Conservation (phyloP, 2,888 invertebrate genomes). For the Polymixis lichenea region DNA sequence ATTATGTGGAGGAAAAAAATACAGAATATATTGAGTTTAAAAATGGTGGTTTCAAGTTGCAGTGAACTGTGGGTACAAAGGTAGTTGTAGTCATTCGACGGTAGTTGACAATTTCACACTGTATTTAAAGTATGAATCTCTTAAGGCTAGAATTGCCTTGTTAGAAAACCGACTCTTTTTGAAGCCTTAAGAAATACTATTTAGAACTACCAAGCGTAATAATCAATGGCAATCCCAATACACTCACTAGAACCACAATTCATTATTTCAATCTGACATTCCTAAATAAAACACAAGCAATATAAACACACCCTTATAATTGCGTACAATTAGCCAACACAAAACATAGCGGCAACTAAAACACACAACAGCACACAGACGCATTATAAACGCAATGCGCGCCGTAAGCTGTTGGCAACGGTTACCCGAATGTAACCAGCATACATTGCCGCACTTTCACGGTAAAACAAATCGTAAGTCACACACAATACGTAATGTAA, state of each 20-base stretch:
- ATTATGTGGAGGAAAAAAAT: slow-evolving; percentile 10
- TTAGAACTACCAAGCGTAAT: neutral
- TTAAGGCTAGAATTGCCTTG: neutral
- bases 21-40: slow-evolving; percentile 1
- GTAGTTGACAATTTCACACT: neutral
- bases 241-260: neutral
- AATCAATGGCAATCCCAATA: neutral
- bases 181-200: too few species aligned
- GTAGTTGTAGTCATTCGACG: neutral
- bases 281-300: neutral
- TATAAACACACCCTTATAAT: neutral
- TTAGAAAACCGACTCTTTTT: too few species aligned
- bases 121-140: neutral
- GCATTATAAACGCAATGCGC: slow-evolving; percentile 45
- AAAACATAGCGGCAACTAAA: slow-evolving; percentile 30
- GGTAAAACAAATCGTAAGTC: slow-evolving; percentile 57
- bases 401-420: slow-evolving; percentile 43
- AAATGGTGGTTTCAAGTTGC: neutral
- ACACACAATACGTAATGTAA: slow-evolving; percentile 64
- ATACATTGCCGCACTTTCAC: slow-evolving; percentile 53
- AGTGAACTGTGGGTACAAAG: neutral
- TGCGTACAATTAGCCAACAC: slow-evolving; percentile 11
- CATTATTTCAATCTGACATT: neutral
- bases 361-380: slow-evolving; percentile 13
- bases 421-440: slow-evolving; percentile 33